Percentiles rank a stretch among this genome's conserved stretches.
phyloP scores from a whole-genome alignment of 2,797 vertebrate genomes.

The Melanotaenia parkinsoni region DNA sequence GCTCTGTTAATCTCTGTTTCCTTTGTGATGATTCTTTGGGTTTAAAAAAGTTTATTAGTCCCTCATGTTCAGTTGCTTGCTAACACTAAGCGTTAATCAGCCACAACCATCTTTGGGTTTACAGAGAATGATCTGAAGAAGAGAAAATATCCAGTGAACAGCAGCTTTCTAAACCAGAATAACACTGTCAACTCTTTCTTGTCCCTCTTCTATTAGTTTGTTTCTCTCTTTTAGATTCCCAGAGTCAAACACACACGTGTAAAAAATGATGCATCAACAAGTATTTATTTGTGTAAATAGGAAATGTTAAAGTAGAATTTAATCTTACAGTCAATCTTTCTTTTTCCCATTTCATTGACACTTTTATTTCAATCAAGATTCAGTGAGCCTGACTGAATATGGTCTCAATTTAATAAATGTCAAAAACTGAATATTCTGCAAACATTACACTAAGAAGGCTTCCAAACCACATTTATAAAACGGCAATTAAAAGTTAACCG shows the following conservation, averaged over 20 bases:
- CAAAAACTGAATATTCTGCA: slow-evolving; percentile 56
- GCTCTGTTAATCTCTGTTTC: background rate
- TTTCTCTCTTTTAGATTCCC: background rate
- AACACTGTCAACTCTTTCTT: too few species aligned
- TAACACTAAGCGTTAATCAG: too few species aligned
- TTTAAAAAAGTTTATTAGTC: background rate
- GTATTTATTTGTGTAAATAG: background rate
- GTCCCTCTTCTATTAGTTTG: too few species aligned
- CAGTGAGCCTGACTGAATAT: slow-evolving; percentile 9
- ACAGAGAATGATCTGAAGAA: too few species aligned
- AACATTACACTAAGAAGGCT: slow-evolving; percentile 11
- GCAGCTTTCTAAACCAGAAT: too few species aligned
- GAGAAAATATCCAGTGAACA: too few species aligned
- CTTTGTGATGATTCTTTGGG: background rate
- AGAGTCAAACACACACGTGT: background rate
- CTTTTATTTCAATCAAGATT: slow-evolving; percentile 19
- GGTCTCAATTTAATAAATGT: slow-evolving; percentile 42
- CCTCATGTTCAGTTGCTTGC: too few species aligned
- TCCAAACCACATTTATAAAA: slow-evolving; percentile 27
- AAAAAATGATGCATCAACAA: too few species aligned
- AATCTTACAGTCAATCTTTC: background rate
- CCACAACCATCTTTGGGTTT: background rate
- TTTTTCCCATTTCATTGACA: background rate
- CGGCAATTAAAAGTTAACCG: slow-evolving; percentile 40
- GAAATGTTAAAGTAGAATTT: background rate